Base-by-base conservation (phyloP, 92 coral and sea anemone species). In the Porites evermanni region DNA sequence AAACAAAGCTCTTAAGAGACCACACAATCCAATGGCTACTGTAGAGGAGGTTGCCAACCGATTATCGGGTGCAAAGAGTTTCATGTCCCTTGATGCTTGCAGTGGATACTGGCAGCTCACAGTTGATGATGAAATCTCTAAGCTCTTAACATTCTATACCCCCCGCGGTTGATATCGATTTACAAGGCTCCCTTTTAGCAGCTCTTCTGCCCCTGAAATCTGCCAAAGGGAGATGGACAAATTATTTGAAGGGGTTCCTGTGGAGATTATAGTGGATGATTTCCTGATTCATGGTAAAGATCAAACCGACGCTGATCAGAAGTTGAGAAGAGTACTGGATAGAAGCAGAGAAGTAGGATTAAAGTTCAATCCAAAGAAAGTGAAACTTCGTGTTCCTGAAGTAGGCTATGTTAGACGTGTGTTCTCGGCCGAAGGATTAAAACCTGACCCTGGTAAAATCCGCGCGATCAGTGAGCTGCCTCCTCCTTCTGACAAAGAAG, bases 51-150 rank as follows among this genome's bases (percentile, higher is more conserved):
- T 64, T 29, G 32, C 32, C 23, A 52, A 19, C n/a, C 58, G 72
- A 12, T 68, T 75, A 1, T 20, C 84, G 50, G 70, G 69, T 67
- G 82, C 88, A 1, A 18, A 56, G 32, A 58, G 11, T 23, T 89
- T 89, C 67, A 75, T 81, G 32, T 60, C 89, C 16, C 84, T 84
- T 14, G 92, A 89, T 76, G 92, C 81, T 7, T 81, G 87, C 29
- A 81, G 91, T 60, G 91, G 91, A 23, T 87, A 44, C 75, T 81
- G 87, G 82, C 87, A 87, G 60, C 79, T 89, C 23, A 88, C 83
- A 50, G 84, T 89, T 6, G 89, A 89, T 69, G 89, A 83, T 16
- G 58, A 70, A 19, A 86, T 91, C 50, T 85, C 91, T 66, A 92
- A 89, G n/a, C 67, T 89, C 14, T 80, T 92, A 4, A 89, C 87